Conservation (phyloP, 2,113 vertebrate species). For the Ifrita kowaldi region DNA sequence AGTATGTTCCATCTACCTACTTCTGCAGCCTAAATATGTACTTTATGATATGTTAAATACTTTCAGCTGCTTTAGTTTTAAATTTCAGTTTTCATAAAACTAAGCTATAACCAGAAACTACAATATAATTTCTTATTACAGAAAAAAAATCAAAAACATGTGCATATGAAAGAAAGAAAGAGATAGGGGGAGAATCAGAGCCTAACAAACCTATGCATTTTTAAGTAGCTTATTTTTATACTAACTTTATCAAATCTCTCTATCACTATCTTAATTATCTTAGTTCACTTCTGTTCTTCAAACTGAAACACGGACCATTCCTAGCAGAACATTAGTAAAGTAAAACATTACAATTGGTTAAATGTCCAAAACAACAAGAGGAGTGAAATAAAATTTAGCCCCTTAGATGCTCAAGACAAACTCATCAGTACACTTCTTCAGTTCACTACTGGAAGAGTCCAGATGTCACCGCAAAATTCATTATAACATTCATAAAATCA, state of each 20-base stretch:
- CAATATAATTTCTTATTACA: background rate
- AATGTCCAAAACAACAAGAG: background rate
- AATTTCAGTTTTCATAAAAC: background rate
- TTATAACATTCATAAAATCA: background rate
- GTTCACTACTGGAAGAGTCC: background rate
- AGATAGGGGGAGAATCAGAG: background rate
- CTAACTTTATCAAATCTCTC: background rate
- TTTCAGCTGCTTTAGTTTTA: background rate
- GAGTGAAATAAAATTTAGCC: background rate
- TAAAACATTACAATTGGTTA: background rate
- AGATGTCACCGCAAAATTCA: background rate
- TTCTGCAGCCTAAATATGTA: background rate
- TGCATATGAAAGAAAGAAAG: background rate
- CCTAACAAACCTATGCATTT: background rate
- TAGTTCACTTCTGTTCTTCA: background rate
- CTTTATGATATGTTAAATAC: background rate
- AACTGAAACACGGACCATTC: background rate
- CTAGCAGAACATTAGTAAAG: background rate
- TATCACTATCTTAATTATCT: background rate
- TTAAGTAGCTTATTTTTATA: background rate
- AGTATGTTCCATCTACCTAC: background rate
- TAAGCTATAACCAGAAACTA: background rate
- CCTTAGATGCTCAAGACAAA: background rate
- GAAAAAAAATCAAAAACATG: background rate
- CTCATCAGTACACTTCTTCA: background rate